Evolutionary conservation across 1,140 invertebrate species (phyloP).

Genomic region (Bursaphelenchus mucronatus): DNA sequence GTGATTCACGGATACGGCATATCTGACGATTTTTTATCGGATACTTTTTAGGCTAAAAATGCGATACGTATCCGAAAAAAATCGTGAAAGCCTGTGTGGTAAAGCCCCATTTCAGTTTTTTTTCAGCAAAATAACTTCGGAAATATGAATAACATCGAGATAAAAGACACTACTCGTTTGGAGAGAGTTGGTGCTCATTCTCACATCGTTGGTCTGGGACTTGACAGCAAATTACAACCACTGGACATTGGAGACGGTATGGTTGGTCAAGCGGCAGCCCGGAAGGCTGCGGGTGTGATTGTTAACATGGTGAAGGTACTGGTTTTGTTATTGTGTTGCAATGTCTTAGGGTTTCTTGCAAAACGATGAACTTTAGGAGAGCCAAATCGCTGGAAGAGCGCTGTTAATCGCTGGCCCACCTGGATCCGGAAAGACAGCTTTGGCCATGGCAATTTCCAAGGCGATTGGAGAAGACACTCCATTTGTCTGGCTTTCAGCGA

Average conservation of each 20-base stretch:
- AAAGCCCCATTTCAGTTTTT: neutral
- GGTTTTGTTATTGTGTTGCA: constrained; percentile 8
- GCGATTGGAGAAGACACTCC: constrained; percentile 89
- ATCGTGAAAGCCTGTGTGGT: too few relatives aligned
- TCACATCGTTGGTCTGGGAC: constrained; percentile 89
- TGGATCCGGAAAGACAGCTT: constrained; percentile 72
- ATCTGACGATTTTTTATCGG: too few relatives aligned
- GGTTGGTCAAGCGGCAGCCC: constrained; percentile 88
- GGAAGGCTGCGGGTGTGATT: constrained; percentile 86
- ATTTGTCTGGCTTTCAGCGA: constrained; percentile 94
- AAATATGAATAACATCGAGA: constrained; percentile 43
- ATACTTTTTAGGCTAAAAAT: too few relatives aligned
- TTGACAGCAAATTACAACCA: constrained; percentile 87
- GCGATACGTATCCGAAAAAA: too few relatives aligned
- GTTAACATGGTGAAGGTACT: constrained; percentile 85
- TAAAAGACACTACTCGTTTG: constrained; percentile 39
- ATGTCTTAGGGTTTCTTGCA: constrained; percentile 19
- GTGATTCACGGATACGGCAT: too few relatives aligned
- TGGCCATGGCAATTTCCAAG: constrained; percentile 73
- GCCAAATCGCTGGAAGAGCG: constrained; percentile 93
- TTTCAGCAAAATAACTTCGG: neutral
- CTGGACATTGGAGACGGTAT: constrained; percentile 88
- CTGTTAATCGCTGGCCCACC: constrained; percentile 90
- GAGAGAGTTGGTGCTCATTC: constrained; percentile 77
- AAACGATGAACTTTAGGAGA: constrained; percentile 68